These are phyloP conservation scores for Meloidogyne chitwoodi DNA, from an alignment of 1,140 invertebrate genomes.

Conservation along the genomic window DNA sequence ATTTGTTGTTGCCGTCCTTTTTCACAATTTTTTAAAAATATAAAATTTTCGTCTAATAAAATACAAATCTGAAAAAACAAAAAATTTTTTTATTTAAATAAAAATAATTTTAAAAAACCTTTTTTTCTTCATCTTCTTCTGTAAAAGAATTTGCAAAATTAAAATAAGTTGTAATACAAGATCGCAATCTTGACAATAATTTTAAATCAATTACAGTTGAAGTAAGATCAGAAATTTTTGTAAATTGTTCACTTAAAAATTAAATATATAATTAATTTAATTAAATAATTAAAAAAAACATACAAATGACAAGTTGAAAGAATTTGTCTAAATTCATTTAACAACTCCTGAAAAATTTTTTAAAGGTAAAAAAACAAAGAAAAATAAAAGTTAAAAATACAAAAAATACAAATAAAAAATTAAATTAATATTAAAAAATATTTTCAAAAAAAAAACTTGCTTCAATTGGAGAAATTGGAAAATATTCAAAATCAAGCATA, in stretches of 20 bases:
- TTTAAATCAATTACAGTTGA: background rate
- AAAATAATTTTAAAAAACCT: no score
- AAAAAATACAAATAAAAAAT: no score
- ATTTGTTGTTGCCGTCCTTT: background rate
- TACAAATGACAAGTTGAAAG: conserved; percentile 12
- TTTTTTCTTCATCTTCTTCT: background rate
- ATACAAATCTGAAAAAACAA: background rate
- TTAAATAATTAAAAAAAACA: background rate
- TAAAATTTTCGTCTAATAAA: background rate
- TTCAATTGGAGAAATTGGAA: background rate
- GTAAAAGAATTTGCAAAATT: background rate
- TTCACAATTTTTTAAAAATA: background rate
- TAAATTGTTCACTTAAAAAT: conserved; percentile 25
- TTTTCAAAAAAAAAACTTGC: background rate
- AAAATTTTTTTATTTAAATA: background rate
- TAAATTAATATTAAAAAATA: no score
- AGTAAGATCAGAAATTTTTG: conserved; percentile 18
- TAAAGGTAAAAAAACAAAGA: background rate
- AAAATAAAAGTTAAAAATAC: no score
- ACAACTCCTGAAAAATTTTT: background rate
- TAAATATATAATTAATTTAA: background rate
- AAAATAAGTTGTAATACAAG: background rate
- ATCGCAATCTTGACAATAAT: background rate
- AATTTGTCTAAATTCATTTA: conserved; percentile 13
- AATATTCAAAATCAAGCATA: background rate